Percentiles rank a stretch among this genome's conserved stretches.
Evolutionary conservation across 1,140 invertebrate genomes (phyloP).

Genomic region (Heliothis virescens): DNA sequence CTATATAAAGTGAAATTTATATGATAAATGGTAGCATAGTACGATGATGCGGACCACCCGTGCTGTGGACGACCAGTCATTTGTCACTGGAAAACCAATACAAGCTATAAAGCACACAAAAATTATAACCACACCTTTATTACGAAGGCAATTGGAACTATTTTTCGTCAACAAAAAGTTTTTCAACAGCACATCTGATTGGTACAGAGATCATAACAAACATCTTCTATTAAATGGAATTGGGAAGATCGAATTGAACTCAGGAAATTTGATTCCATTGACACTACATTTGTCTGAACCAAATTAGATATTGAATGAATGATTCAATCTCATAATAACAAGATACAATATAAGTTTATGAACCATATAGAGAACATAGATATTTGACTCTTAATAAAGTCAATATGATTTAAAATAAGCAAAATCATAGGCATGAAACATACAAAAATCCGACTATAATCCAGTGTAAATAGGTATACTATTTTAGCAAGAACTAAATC

Average conservation of each 20-base stretch:
- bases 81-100: constrained; percentile 64
- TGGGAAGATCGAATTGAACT: constrained; percentile 49
- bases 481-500: not conserved
- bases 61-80: constrained; percentile 61
- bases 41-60: constrained; percentile 71
- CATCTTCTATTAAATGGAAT: constrained; percentile 52
- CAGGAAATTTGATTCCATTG: constrained; percentile 37
- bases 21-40: constrained; percentile 67
- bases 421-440: too few species aligned
- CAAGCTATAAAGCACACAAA: not conserved
- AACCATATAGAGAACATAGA: not conserved
- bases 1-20: constrained; percentile 71
- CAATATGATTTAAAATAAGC: too few species aligned
- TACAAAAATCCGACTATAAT: not conserved
- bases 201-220: constrained; percentile 31
- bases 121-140: constrained; percentile 25
- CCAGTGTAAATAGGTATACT: not conserved
- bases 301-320: constrained; percentile 9
- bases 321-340: not conserved
- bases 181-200: not conserved
- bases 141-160: constrained; percentile 1
- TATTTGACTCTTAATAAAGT: too few species aligned
- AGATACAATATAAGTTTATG: not conserved
- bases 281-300: constrained; percentile 2
- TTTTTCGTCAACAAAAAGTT: constrained; percentile 10